These are phyloP conservation scores for Harlomillsia oculata DNA, from an alignment of 1,140 invertebrate species.

Conservation along the genomic window DNA sequence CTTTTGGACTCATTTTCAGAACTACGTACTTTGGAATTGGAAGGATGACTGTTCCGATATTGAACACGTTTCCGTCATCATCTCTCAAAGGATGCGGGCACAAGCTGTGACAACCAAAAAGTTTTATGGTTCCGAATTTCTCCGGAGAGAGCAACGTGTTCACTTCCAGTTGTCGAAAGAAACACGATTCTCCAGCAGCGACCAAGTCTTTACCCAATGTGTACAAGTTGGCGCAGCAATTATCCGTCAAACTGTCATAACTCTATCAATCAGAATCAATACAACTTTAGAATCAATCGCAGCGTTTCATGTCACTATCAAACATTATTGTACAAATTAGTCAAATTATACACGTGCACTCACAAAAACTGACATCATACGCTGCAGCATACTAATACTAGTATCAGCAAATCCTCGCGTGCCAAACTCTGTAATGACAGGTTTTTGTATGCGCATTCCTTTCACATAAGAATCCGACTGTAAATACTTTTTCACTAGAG, in stretches of 20 bases:
- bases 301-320: no score
- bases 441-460: no score
- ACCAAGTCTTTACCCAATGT: conserved; percentile 9
- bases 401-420: no score
- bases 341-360: no score
- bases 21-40: conserved; percentile 35
- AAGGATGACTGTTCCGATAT: conserved; percentile 37
- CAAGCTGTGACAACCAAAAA: conserved; percentile 32
- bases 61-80: conserved; percentile 39
- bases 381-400: no score
- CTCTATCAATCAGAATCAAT: no score
- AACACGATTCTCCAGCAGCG: conserved; percentile 7
- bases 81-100: conserved; percentile 42
- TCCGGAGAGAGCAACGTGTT: conserved; percentile 24
- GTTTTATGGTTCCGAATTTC: conserved; percentile 36
- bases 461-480: no score
- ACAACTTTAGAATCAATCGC: no score
- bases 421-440: no score
- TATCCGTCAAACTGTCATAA: conserved; percentile 28
- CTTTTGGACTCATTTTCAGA: conserved; percentile 37
- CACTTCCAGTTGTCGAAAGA: conserved; percentile 1
- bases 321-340: no score
- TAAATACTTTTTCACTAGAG: no score
- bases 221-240: conserved; percentile 13
- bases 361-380: no score